Evolutionary conservation across 2,797 vertebrate species (phyloP), one percentile per base, ranked within the genome.

Genomic region (Chaunax sp.): DNA sequence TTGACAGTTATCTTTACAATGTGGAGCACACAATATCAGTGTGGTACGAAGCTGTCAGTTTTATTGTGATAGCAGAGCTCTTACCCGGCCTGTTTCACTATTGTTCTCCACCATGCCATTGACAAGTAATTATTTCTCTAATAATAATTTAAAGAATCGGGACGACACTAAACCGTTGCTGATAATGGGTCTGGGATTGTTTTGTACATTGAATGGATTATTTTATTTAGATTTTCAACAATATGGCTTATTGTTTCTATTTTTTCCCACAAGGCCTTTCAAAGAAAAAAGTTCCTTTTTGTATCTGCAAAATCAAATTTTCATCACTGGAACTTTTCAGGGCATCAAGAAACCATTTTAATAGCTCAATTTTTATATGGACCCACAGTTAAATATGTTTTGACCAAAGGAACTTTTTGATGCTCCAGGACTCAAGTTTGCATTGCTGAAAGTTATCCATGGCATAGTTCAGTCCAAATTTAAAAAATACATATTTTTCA

Each of bases 1-100:
- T 9, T 71, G 65, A 66, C 45, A 69, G 25, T 26, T 15, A 12
- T 59, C 23, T 47, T 47, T 16, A 58, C 28, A 58, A 8, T 38
- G 35, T 58, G 49, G n/a, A 54, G 45, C 20, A 50, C 18, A 63
- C 55, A 30, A 46, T 38, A 64, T 46, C 60, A 69, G 49, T 40
- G 66, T 30, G 50, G 9, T 25, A 41, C 55, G 35, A 53, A 25
- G 30, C 37, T 41, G 25, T 35, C 30, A 46, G 10, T 59, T 53
- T 28, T 28, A 63, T 53, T 60, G 14, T 51, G 6, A 54, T 19
- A 41, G 54, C 37, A 18, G 20, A 54, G 49, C 38, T 52, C 13
- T 28, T 20, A 40, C 4, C 22, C 62, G 6, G 38, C 3, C n/a
- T 38, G n/a, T 44, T 22, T 50, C 52, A 46, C 63, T 20, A 49